Percentiles rank a stretch among this genome's conserved stretches.
Conservation (phyloP, 1,140 invertebrate species). For the Phymorhynchus buccinoides region DNA sequence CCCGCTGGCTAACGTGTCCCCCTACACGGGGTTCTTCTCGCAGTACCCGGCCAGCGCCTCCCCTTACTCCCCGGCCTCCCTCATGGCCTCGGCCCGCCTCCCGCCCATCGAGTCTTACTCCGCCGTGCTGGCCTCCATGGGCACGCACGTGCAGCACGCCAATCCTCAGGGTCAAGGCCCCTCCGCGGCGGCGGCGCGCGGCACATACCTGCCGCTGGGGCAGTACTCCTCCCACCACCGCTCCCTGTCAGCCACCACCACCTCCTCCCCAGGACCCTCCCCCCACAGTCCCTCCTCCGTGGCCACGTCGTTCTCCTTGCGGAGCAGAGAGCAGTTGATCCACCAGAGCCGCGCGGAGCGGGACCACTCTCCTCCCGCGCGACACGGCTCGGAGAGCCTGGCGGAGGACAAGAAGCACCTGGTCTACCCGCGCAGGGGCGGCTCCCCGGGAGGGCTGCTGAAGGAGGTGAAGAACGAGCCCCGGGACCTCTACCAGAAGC, state of each 20-base stretch:
- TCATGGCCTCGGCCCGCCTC: conserved; percentile 50
- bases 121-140: conserved; percentile 68
- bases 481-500: conserved; percentile 20
- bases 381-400: background rate
- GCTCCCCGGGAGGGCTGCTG: background rate
- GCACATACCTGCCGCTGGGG: conserved; percentile 13
- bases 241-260: conserved; percentile 19
- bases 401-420: conserved; percentile 15
- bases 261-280: conserved; percentile 22
- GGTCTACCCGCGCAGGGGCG: background rate
- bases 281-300: conserved; percentile 12
- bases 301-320: background rate
- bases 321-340: conserved; percentile 9
- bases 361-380: conserved; percentile 31
- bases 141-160: conserved; percentile 58
- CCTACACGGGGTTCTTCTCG: conserved; percentile 39
- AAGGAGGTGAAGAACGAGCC: conserved; percentile 27
- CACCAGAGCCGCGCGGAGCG: conserved; percentile 7
- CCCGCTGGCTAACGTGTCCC: conserved; percentile 37
- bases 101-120: conserved; percentile 68
- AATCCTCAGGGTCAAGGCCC: conserved; percentile 46
- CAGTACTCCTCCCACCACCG: conserved; percentile 32
- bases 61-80: conserved; percentile 35
- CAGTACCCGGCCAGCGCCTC: conserved; percentile 45
- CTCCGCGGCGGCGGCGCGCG: conserved; percentile 24